Conservation (phyloP, 2,113 vertebrate species). For the Saimiri boliviensis region DNA sequence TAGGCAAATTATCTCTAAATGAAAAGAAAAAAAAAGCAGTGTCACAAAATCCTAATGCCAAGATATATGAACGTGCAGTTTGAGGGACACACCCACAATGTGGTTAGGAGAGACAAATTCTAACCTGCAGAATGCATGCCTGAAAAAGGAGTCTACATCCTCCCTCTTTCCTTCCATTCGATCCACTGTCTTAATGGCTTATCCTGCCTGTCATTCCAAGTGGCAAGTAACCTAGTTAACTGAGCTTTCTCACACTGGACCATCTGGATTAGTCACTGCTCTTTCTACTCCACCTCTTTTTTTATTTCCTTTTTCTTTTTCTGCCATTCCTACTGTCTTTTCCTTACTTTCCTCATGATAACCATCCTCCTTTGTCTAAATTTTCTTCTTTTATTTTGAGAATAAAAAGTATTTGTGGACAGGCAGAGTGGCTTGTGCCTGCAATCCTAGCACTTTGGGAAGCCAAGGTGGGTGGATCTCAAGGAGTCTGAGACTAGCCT, state of each 20-base stretch:
- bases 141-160: not conserved
- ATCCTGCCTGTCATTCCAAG: not conserved
- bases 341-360: not conserved
- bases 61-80: not conserved
- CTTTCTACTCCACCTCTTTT: not conserved
- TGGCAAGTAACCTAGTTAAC: slow-evolving; percentile 33
- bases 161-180: not conserved
- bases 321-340: not conserved
- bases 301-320: not conserved
- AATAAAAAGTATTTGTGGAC: not conserved
- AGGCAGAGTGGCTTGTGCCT: too few relatives aligned
- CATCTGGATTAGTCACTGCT: not conserved
- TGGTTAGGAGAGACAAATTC: slow-evolving; percentile 40
- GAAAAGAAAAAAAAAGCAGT: not conserved
- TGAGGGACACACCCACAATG: slow-evolving; percentile 37
- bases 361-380: not conserved
- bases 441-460: too few relatives aligned
- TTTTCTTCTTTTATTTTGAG: not conserved
- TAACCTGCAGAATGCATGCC: slow-evolving; percentile 49
- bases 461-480: too few relatives aligned
- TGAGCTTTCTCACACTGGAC: not conserved
- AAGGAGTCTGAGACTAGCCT: too few relatives aligned
- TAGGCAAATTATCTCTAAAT: slow-evolving; percentile 16
- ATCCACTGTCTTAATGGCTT: not conserved
- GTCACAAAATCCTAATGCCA: not conserved